Base-by-base conservation (phyloP, 2,113 vertebrate species). In the Myotis brandtii region DNA sequence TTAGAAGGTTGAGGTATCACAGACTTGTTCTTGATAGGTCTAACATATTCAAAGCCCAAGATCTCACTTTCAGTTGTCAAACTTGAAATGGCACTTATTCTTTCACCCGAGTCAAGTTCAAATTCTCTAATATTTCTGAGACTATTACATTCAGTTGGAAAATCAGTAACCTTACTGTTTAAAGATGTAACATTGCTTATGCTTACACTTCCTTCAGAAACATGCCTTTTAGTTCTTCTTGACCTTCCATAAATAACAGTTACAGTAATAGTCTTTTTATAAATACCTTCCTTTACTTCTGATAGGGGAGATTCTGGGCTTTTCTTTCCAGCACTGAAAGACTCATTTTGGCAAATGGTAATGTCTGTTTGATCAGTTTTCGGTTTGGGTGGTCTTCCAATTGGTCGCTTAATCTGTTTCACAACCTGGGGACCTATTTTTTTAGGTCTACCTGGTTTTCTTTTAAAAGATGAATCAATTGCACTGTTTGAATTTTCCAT, bases 191-290 rank as follows among this genome's bases (percentile, higher is more conserved):
- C 81, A 70, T 96, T 98, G 93, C 98, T 97, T 27, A 98, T 92
- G 85, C 97, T 98, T 37, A 98, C 94, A 84, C 94, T 98, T 93
- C 98, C 98, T 98, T 99, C 99, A 82, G 99, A 99, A 96, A 99
- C 99, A 2, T 99, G 98, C 52, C 99, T 98, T 96, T 99, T 99
- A 67, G 98, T 99, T 98, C 99, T 99, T 98, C 99, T 99, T 76
- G 99, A 99, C 86, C 99, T 99, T 91, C 99, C 99, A 95, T 99
- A 99, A 91, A 99, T 97, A 56, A 99, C 99, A 13, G 99, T 99
- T 94, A 99, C 99, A 81, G 98, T 99, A 54, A 99, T 99, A 92
- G 99, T 99, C 97, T 99, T 99, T 97, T 98, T 99, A 84, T 95
- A 96, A 87, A 94, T 91, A 92, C 96, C 95, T 69, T 99, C 98